phyloP scores from a whole-genome alignment of 2,797 vertebrate species.

The Enoplosus armatus region DNA sequence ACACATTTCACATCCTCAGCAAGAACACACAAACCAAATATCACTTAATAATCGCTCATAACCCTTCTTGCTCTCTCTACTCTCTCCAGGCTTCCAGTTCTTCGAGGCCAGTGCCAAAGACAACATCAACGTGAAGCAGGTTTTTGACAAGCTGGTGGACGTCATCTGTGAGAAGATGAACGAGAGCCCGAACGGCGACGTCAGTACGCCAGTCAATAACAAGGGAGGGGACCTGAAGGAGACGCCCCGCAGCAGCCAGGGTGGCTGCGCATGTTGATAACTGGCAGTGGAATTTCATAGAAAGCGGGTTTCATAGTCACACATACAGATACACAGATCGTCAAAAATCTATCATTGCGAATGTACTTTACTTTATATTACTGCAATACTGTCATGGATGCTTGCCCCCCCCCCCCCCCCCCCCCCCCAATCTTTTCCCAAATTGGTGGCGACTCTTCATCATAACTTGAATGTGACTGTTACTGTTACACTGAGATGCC shows the following conservation, averaged over 20 bases:
- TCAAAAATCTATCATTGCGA: slow-evolving; percentile 51
- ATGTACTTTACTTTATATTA: slow-evolving; percentile 45
- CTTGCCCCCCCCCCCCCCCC: background rate
- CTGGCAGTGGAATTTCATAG: slow-evolving; percentile 2
- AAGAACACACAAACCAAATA: background rate
- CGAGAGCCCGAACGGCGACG: slow-evolving; percentile 86
- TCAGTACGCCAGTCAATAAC: slow-evolving; percentile 67
- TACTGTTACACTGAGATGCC: slow-evolving; percentile 70
- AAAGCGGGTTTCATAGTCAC: slow-evolving; percentile 13
- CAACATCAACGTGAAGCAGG: slow-evolving; percentile 93
- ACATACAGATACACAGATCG: slow-evolving; percentile 15
- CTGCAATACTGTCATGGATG: slow-evolving; percentile 27
- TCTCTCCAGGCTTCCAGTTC: slow-evolving; percentile 89
- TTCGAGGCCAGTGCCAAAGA: slow-evolving; percentile 94
- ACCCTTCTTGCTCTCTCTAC: background rate
- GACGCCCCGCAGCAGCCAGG: slow-evolving; percentile 64
- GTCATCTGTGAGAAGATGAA: slow-evolving; percentile 94
- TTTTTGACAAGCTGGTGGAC: slow-evolving; percentile 92
- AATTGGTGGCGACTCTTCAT: slow-evolving; percentile 7
- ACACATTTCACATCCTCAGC: background rate
- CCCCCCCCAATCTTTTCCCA: slow-evolving; percentile 13
- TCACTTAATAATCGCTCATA: background rate
- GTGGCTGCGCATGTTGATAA: slow-evolving; percentile 88
- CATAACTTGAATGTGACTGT: slow-evolving; percentile 54
- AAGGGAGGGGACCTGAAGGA: slow-evolving; percentile 83